These are phyloP conservation scores for Bombylius major DNA, from an alignment of 2,888 invertebrate species.

Conservation along the genomic window DNA sequence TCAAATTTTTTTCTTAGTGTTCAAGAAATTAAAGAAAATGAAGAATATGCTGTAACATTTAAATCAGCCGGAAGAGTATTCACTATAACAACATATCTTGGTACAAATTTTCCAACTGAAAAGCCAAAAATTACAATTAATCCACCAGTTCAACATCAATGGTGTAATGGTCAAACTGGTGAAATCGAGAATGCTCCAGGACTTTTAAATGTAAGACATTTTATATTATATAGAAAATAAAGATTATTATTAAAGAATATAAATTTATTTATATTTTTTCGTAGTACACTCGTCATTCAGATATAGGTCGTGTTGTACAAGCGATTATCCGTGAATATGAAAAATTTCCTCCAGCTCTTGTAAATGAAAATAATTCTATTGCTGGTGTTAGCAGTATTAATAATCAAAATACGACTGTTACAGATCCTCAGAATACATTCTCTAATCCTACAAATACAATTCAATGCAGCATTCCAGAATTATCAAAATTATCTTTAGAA, in stretches of 20 bases:
- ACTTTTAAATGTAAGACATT: constrained; percentile 47
- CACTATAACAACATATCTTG: constrained; percentile 51
- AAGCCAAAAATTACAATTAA: constrained; percentile 56
- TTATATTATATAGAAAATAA: neutral
- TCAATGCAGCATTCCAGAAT: constrained; percentile 27
- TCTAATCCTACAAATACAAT: constrained; percentile 1
- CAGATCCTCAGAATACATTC: neutral
- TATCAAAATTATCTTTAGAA: constrained; percentile 37
- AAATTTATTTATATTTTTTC: constrained; percentile 14
- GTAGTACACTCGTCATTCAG: constrained; percentile 62
- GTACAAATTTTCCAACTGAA: constrained; percentile 61
- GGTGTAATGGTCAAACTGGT: constrained; percentile 54
- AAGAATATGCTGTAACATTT: constrained; percentile 62
- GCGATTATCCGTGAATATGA: constrained; percentile 69
- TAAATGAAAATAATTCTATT: constrained; percentile 16
- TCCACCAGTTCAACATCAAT: constrained; percentile 55
- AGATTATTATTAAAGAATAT: too few relatives aligned
- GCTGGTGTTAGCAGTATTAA: neutral
- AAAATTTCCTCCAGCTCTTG: constrained; percentile 44
- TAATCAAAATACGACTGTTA: neutral
- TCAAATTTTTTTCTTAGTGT: constrained; percentile 40
- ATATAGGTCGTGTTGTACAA: constrained; percentile 67
- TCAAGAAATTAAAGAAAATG: constrained; percentile 53
- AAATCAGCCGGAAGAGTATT: constrained; percentile 50
- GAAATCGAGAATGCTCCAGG: constrained; percentile 64